phyloP scores from a whole-genome alignment of 2,888 invertebrate genomes.

The Thelaira solivaga region DNA sequence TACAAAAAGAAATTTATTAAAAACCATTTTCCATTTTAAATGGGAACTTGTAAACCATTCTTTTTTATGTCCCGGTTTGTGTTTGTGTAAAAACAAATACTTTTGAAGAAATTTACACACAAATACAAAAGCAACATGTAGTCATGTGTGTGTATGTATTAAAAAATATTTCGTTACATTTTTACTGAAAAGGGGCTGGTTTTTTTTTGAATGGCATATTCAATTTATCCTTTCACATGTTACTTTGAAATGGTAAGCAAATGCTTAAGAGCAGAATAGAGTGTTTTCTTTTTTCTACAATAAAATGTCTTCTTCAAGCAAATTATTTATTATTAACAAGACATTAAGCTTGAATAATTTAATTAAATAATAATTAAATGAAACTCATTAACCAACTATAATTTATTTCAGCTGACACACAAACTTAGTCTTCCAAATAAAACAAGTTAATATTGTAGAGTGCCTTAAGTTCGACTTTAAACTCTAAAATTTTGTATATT shows the following conservation, averaged over 20 bases:
- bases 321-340: too few relatives aligned
- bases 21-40: not conserved
- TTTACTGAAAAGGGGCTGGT: conserved; percentile 12
- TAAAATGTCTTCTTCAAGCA: too few relatives aligned
- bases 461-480: not conserved
- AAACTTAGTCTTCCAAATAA: not conserved
- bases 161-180: not conserved
- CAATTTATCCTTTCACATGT: not conserved
- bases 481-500: not conserved
- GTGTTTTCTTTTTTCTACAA: too few relatives aligned
- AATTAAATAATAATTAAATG: too few relatives aligned
- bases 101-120: not conserved
- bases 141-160: too few relatives aligned
- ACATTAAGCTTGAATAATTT: too few relatives aligned
- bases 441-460: not conserved
- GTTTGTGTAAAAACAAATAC: not conserved
- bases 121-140: not conserved
- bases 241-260: too few relatives aligned
- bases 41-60: not conserved
- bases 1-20: too few relatives aligned
- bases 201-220: not conserved
- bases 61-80: conserved; percentile 20
- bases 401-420: not conserved
- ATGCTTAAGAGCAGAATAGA: too few relatives aligned
- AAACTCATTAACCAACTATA: too few relatives aligned